Percentiles rank a stretch among this genome's conserved stretches.
Evolutionary conservation across 1,140 invertebrate genomes (phyloP).

Genomic region (Gyrodactylus salaris): DNA sequence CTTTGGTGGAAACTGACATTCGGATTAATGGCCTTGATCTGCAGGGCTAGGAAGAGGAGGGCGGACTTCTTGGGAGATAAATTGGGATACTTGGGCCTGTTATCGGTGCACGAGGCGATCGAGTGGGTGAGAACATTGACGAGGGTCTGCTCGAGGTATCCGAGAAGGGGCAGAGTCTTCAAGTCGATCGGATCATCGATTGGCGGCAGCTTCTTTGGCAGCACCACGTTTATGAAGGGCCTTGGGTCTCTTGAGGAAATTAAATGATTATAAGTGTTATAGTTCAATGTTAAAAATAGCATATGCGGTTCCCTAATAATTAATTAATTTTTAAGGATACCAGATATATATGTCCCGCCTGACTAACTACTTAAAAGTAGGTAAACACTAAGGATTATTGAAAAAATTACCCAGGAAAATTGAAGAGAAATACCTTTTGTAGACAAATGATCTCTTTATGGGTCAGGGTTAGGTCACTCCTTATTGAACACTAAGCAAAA

Average conservation of each 20-base stretch:
- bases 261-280: neutral
- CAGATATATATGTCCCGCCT: too few species aligned
- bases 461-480: too few species aligned
- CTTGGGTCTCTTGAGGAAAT: slow-evolving; percentile 15
- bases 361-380: too few species aligned
- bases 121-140: slow-evolving; percentile 16
- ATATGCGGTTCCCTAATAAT: too few species aligned
- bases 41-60: slow-evolving; percentile 18
- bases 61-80: slow-evolving; percentile 16
- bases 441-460: too few species aligned
- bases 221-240: slow-evolving; percentile 14
- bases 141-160: slow-evolving; percentile 20
- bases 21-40: slow-evolving; percentile 15
- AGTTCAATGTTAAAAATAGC: too few species aligned
- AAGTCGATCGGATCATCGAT: slow-evolving; percentile 13
- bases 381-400: too few species aligned
- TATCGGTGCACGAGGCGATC: slow-evolving; percentile 16
- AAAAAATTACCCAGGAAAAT: too few species aligned
- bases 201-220: slow-evolving; percentile 20
- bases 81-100: slow-evolving; percentile 22
- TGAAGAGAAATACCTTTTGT: too few species aligned
- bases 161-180: slow-evolving; percentile 17
- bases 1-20: neutral
- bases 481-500: too few species aligned
- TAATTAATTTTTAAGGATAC: too few species aligned